Base-by-base conservation (phyloP, 2,888 invertebrate species). In the Himalopsyche japonica region DNA sequence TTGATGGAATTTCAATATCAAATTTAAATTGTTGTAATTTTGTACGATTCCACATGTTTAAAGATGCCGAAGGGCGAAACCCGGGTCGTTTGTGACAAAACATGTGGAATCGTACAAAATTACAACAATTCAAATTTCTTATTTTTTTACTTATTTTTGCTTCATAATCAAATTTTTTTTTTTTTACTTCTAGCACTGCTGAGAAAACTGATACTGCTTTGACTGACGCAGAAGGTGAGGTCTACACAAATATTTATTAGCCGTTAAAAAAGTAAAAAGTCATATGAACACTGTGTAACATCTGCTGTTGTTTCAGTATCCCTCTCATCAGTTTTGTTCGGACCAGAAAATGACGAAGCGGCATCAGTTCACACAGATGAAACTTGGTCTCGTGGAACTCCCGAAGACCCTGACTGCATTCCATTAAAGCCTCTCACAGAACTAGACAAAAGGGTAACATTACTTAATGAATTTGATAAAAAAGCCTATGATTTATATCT, bases 321-420 rank as follows among this genome's bases (percentile, higher is more conserved):
- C 6, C 83, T 87, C 64, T 84, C 87, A 43, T 86, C 83, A 30
- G 83, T 70, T 18, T 82, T 87, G 48, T 87, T 86, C 76, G 70
- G 10, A 24, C 91, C 89, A 3, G 93, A 93, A 64, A 93, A 93
- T 87, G 93, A 94, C 84, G 93, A 93, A 1, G 93, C 93, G 15
- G 93, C 93, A 5, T 93, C 93, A 84, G 93, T 93, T 86, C 92
- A 94, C 86, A 95, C 94, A 32, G 95, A 95, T 89, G 95, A 95
- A 79, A 95, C 95, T 89, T 95, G 95, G 93, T 95, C 95, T 24
- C 92, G 94, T 88, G 95, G 94, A 78, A 94, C 93, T 90, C 95
- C 94, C 1, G 95, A 95, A 87, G 93, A 94, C 88, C 93, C 92
- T 1, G 93, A 93, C 87, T 90, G 91, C 86, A 94, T 95, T 82